A percentile compares a stretch with the other conserved stretches of the same genome.
Evolutionary conservation across 1,140 invertebrate genomes (phyloP).

Genomic region (Drosophila ambigua): DNA sequence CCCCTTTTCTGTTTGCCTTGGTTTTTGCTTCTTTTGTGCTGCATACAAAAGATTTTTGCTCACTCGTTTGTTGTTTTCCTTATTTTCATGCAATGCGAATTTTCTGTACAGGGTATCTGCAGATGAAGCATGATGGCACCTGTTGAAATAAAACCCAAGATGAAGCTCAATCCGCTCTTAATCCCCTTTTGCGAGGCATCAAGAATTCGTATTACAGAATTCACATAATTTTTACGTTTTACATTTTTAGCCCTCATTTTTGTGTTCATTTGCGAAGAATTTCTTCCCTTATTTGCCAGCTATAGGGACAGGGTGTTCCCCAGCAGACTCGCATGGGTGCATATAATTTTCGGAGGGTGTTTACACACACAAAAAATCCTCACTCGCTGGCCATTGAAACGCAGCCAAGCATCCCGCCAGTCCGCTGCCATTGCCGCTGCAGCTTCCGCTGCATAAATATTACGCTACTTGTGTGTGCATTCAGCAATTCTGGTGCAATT

Average conservation of each 20-base stretch:
- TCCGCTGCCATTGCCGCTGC: constrained; percentile 26
- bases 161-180: background rate
- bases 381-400: constrained; percentile 67
- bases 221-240: constrained; percentile 28
- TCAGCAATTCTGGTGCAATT: constrained; percentile 70
- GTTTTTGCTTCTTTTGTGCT: constrained; percentile 65
- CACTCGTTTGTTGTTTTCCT: constrained; percentile 63
- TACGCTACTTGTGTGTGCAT: constrained; percentile 70
- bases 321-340: constrained; percentile 21
- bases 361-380: constrained; percentile 24
- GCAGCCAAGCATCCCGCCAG: constrained; percentile 69
- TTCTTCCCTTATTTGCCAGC: constrained; percentile 71
- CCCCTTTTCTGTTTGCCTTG: constrained; percentile 28
- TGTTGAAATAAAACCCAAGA: too few relatives aligned
- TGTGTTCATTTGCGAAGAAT: constrained; percentile 78
- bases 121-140: too few relatives aligned
- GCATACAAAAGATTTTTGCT: constrained; percentile 75
- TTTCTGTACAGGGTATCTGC: constrained; percentile 13
- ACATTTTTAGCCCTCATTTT: constrained; percentile 56
- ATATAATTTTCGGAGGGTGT: constrained; percentile 50
- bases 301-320: constrained; percentile 15
- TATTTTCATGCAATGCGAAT: constrained; percentile 24
- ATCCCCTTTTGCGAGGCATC: constrained; percentile 24
- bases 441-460: constrained; percentile 77
- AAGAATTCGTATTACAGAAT: constrained; percentile 18